Evolutionary conservation across 2,888 invertebrate species (phyloP).

Genomic region (Calliopum simillimum): DNA sequence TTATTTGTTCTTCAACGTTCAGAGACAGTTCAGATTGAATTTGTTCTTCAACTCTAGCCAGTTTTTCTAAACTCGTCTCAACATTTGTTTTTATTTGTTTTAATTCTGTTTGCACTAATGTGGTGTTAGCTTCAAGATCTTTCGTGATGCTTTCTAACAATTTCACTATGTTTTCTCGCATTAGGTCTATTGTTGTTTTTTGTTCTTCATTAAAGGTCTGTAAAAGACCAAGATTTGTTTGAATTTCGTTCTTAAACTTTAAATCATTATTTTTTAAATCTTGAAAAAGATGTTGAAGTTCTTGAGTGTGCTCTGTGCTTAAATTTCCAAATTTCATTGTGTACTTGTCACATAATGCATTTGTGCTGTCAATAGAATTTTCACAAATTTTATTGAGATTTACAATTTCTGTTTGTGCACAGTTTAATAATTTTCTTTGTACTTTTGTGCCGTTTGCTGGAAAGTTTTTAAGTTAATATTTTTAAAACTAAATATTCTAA

Average conservation of each 20-base stretch:
- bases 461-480: not conserved
- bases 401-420: conserved; percentile 54
- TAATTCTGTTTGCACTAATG: conserved; percentile 49
- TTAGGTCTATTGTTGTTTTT: conserved; percentile 48
- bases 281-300: conserved; percentile 49
- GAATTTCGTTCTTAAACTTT: conserved; percentile 50
- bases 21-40: conserved; percentile 49
- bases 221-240: conserved; percentile 51
- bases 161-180: conserved; percentile 50
- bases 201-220: conserved; percentile 54
- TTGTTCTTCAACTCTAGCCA: conserved; percentile 48
- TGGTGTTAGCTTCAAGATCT: conserved; percentile 47
- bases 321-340: conserved; percentile 44
- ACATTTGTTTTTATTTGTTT: conserved; percentile 37
- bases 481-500: not conserved
- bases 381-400: conserved; percentile 51
- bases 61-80: conserved; percentile 43
- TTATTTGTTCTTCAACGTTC: conserved; percentile 50
- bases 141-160: conserved; percentile 46
- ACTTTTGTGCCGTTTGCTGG: conserved; percentile 53
- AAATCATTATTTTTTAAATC: conserved; percentile 52
- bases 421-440: conserved; percentile 53
- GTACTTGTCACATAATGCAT: conserved; percentile 50
- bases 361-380: conserved; percentile 49
- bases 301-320: conserved; percentile 50